Conservation (phyloP, 2,888 invertebrate genomes). For the Eurois occulta region DNA sequence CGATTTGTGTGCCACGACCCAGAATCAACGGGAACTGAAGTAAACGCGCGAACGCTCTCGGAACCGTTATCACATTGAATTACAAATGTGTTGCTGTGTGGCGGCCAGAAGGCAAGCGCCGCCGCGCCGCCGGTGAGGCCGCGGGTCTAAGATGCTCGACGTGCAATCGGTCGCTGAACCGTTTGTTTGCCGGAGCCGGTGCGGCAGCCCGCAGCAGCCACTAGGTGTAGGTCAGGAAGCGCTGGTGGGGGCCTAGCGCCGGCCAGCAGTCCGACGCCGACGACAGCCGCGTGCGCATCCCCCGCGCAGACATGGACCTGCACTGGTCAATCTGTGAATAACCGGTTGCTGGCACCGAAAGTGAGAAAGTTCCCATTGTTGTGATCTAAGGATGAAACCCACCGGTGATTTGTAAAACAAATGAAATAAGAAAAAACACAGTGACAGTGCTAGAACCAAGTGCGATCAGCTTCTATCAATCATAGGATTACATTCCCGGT, state of each 20-base stretch:
- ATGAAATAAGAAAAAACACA: conserved; percentile 62
- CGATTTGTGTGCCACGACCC: conserved; percentile 81
- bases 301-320: conserved; percentile 80
- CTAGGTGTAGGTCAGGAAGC: conserved; percentile 87
- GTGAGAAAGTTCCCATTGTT: conserved; percentile 81
- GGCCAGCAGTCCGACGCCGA: conserved; percentile 80
- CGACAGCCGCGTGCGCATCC: conserved; percentile 82
- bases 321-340: conserved; percentile 72
- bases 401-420: conserved; percentile 74
- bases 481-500: conserved; percentile 76
- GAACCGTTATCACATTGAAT: conserved; percentile 88
- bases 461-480: conserved; percentile 72
- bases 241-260: conserved; percentile 79
- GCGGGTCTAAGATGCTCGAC: conserved; percentile 76
- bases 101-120: conserved; percentile 74
- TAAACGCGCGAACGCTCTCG: conserved; percentile 82
- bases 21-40: conserved; percentile 79
- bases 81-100: conserved; percentile 82
- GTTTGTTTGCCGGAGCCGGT: conserved; percentile 88
- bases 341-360: conserved; percentile 77
- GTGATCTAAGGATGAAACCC: conserved; percentile 83
- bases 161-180: conserved; percentile 89
- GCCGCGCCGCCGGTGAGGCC: conserved; percentile 72
- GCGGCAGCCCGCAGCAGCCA: conserved; percentile 77
- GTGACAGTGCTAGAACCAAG: conserved; percentile 84